Percentiles rank a stretch among this genome's conserved stretches.
Conservation (phyloP, 2,888 invertebrate genomes). For the Xestia rhomboidea region DNA sequence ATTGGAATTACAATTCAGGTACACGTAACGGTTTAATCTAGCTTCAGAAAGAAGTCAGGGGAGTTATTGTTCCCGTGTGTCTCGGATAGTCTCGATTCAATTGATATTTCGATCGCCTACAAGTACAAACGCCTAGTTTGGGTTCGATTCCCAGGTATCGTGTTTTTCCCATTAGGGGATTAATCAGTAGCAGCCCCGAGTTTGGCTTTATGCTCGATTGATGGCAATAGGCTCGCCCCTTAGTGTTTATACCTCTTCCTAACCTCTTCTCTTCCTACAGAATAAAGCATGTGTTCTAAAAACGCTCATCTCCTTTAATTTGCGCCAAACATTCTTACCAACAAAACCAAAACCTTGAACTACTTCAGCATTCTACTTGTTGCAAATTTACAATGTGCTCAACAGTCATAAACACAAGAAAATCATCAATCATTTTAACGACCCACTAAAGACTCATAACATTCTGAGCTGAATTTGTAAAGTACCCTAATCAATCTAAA, state of each 20-base stretch:
- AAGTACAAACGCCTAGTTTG: not conserved
- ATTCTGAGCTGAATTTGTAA: not conserved
- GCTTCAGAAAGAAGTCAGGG: not conserved
- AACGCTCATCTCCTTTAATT: not conserved
- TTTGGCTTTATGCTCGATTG: not conserved
- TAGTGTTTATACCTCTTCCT: not conserved
- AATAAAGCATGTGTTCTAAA: not conserved
- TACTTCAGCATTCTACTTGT: conserved; percentile 2
- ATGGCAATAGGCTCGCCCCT: not conserved
- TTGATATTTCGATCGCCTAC: no score
- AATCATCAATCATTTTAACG: not conserved
- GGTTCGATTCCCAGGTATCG: not conserved
- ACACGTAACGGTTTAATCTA: not conserved
- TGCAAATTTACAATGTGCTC: not conserved
- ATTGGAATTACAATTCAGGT: no score
- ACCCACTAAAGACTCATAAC: not conserved
- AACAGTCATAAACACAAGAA: not conserved
- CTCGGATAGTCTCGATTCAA: not conserved
- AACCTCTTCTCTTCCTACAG: not conserved
- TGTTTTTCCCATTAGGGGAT: not conserved
- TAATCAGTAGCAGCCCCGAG: not conserved
- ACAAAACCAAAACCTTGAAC: conserved; percentile 28
- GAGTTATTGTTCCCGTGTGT: not conserved
- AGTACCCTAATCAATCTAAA: not conserved
- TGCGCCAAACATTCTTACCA: not conserved